These are phyloP conservation scores for Sphinx pinastri DNA, from an alignment of 2,888 invertebrate genomes.

Conservation along the genomic window DNA sequence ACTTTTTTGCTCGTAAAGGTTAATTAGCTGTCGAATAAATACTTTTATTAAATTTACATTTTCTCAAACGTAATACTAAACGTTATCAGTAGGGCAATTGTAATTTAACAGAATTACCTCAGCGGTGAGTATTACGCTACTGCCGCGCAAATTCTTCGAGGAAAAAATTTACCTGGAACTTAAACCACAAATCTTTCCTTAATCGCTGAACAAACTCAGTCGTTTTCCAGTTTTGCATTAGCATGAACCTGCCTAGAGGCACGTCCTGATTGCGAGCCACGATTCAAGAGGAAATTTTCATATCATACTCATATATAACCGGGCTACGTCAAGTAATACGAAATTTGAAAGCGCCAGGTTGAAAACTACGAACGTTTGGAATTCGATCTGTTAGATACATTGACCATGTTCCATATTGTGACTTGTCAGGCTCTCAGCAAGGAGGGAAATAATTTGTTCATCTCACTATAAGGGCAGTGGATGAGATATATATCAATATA, in stretches of 20 bases:
- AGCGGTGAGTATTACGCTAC: background rate
- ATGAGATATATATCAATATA: too few relatives aligned
- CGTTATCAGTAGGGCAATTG: background rate
- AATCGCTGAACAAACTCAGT: slow-evolving; percentile 54
- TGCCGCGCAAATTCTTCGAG: slow-evolving; percentile 14
- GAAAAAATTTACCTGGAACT: slow-evolving; percentile 47
- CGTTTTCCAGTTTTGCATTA: slow-evolving; percentile 32
- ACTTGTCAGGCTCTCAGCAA: too few relatives aligned
- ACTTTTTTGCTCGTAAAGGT: too few relatives aligned
- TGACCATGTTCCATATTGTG: too few relatives aligned
- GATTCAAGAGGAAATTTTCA: slow-evolving; percentile 16
- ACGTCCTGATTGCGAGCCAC: slow-evolving; percentile 12
- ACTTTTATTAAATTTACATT: too few relatives aligned
- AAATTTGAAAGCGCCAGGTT: background rate
- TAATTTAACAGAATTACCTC: slow-evolving; percentile 10
- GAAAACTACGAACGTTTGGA: background rate
- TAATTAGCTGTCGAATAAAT: too few relatives aligned
- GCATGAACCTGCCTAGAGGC: slow-evolving; percentile 16
- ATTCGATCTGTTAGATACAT: too few relatives aligned
- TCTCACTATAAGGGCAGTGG: too few relatives aligned
- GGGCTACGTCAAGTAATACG: background rate
- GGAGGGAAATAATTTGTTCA: too few relatives aligned
- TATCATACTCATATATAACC: slow-evolving; percentile 8
- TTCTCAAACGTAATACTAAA: too few relatives aligned
- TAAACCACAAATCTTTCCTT: slow-evolving; percentile 65